phyloP scores from a whole-genome alignment of 35 echinoderm and acorn worm species.

The Anneissia japonica region DNA sequence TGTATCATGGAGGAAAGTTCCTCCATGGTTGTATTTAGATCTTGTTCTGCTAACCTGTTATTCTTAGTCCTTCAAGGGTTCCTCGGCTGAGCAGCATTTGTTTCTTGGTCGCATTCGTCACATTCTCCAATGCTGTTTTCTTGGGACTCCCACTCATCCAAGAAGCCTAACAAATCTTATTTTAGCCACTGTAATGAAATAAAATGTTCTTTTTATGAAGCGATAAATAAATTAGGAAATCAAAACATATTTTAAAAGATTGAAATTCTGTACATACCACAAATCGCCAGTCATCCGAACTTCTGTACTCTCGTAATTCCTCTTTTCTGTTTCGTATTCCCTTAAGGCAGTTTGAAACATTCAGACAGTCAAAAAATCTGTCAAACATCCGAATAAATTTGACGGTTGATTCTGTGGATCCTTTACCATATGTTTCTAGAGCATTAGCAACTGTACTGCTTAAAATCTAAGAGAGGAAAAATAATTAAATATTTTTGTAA shows the following conservation, averaged over 20 bases:
- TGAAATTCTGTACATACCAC: constrained; percentile 48
- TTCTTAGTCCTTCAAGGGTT: constrained; percentile 8
- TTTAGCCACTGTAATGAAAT: constrained; percentile 30
- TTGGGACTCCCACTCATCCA: background rate
- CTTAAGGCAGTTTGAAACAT: constrained; percentile 29
- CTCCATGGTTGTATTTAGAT: no score
- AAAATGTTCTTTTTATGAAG: no score
- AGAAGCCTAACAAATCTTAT: background rate
- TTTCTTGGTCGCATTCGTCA: background rate
- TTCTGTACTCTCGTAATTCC: constrained; percentile 20
- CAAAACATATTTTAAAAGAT: background rate
- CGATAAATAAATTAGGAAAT: background rate
- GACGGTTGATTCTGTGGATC: constrained; percentile 31
- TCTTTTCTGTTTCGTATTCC: constrained; percentile 29
- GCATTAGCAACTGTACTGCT: constrained; percentile 51
- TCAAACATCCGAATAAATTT: constrained; percentile 53
- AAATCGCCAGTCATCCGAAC: constrained; percentile 46
- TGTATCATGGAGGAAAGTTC: no score
- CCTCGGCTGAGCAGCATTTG: background rate
- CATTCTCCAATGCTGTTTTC: background rate
- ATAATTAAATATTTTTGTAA: no score
- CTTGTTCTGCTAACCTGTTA: background rate
- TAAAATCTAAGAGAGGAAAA: constrained; percentile 36
- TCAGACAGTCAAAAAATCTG: constrained; percentile 64
- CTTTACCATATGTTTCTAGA: background rate